phyloP scores from a whole-genome alignment of 2,888 invertebrate genomes.

The Megalurothrips usitatus region DNA sequence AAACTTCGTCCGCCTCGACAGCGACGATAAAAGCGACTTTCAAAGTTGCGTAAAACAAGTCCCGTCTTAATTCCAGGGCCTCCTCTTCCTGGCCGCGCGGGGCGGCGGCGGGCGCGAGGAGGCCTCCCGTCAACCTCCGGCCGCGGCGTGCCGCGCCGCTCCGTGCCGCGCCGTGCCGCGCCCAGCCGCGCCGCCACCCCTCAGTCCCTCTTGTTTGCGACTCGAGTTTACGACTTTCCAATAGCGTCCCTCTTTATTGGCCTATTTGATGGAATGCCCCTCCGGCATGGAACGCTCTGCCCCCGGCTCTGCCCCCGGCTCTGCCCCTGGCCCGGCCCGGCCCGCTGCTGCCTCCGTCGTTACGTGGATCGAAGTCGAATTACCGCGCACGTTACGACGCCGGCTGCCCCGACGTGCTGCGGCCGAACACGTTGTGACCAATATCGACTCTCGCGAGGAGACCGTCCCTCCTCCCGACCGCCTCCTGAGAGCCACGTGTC shows the following conservation, averaged over 20 bases:
- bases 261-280: background rate
- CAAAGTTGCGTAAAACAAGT: slow-evolving; percentile 17
- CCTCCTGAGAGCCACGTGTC: too few relatives aligned
- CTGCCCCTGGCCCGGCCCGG: background rate
- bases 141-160: background rate
- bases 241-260: slow-evolving; percentile 17
- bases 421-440: too few relatives aligned
- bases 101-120: background rate
- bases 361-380: background rate
- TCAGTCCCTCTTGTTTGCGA: background rate
- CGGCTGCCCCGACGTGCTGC: too few relatives aligned
- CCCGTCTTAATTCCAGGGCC: slow-evolving; percentile 9
- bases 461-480: too few relatives aligned
- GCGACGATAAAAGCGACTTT: background rate
- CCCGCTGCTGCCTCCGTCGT: background rate
- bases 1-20: too few relatives aligned
- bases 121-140: background rate
- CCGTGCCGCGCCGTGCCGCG: background rate
- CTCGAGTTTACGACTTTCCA: slow-evolving; percentile 22
- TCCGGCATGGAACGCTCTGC: background rate
- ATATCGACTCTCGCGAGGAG: too few relatives aligned
- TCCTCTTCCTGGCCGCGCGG: background rate
- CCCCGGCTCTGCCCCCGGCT: background rate
- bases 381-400: background rate
- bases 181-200: background rate